These are phyloP conservation scores for Macrophya annulata DNA, from an alignment of 2,888 invertebrate genomes.

Conservation along the genomic window DNA sequence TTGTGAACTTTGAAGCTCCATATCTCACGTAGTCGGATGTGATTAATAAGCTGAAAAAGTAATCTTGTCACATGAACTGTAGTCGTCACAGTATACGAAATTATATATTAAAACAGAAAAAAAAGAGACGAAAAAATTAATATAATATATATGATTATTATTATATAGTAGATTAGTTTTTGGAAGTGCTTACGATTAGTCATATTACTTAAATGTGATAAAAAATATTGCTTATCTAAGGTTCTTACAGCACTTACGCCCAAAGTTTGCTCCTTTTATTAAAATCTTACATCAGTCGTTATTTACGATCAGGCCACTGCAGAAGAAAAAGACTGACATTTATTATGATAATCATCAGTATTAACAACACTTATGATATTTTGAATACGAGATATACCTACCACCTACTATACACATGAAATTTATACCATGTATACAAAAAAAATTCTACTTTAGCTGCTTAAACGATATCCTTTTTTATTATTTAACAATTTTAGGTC, in stretches of 20 bases:
- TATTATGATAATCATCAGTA: conserved; percentile 75
- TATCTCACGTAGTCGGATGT: conserved; percentile 30
- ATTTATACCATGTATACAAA: conserved; percentile 57
- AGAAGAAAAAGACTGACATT: conserved; percentile 71
- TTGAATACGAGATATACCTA: conserved; percentile 67
- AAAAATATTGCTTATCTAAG: conserved; percentile 66
- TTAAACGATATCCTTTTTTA: conserved; percentile 42
- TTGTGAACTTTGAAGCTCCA: background rate
- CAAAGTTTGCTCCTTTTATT: conserved; percentile 70
- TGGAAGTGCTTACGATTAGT: conserved; percentile 61
- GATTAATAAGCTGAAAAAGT: conserved; percentile 2
- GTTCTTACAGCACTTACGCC: conserved; percentile 68
- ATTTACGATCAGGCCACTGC: conserved; percentile 64
- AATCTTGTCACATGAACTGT: conserved; percentile 38
- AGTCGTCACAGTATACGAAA: conserved; percentile 22
- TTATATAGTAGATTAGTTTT: conserved; percentile 61
- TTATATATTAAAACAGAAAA: background rate
- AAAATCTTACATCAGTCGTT: conserved; percentile 57
- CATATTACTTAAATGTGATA: conserved; percentile 65
- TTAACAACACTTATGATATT: conserved; percentile 73
- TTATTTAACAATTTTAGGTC: conserved; percentile 34
- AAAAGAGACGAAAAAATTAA: background rate
- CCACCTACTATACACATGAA: background rate
- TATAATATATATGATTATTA: conserved; percentile 61
- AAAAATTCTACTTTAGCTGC: conserved; percentile 69